Conservation (phyloP, 2,888 invertebrate species). For the Caenorhabditis zanzibari region DNA sequence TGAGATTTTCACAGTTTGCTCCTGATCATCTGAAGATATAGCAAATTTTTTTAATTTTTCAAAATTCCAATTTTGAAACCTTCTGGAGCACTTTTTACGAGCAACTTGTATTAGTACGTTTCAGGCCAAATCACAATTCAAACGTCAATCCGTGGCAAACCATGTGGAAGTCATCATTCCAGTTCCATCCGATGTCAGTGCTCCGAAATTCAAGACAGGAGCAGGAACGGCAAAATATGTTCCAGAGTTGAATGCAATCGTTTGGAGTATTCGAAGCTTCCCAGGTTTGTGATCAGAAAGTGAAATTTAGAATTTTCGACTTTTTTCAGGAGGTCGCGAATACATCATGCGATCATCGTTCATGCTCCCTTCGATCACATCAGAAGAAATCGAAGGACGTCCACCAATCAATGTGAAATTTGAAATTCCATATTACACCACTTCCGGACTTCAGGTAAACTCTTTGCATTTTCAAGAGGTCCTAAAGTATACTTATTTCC, state of each 20-base stretch:
- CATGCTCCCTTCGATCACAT: slow-evolving; percentile 95
- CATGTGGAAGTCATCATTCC: slow-evolving; percentile 98
- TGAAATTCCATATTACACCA: slow-evolving; percentile 99
- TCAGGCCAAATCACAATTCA: slow-evolving; percentile 96
- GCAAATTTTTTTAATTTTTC: too few species aligned
- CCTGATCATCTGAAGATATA: too few species aligned
- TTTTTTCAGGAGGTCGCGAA: slow-evolving; percentile 90
- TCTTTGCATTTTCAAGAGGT: background rate
- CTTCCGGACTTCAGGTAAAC: slow-evolving; percentile 95
- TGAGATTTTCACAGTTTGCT: too few species aligned
- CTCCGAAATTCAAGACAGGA: slow-evolving; percentile 90
- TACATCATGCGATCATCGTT: slow-evolving; percentile 99
- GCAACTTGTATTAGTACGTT: too few species aligned
- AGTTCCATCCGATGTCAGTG: slow-evolving; percentile 96
- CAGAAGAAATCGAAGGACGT: slow-evolving; percentile 95
- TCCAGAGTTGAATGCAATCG: slow-evolving; percentile 96
- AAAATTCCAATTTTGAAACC: too few species aligned
- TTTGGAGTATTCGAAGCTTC: slow-evolving; percentile 87
- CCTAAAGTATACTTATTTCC: slow-evolving; percentile 17
- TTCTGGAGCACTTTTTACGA: too few species aligned
- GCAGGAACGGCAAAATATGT: slow-evolving; percentile 91
- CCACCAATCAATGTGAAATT: slow-evolving; percentile 99
- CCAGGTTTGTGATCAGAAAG: slow-evolving; percentile 85
- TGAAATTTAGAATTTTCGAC: background rate
- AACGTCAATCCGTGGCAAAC: slow-evolving; percentile 96